Base-by-base conservation (phyloP, 2,797 vertebrate species). In the Cossypha dichroa region DNA sequence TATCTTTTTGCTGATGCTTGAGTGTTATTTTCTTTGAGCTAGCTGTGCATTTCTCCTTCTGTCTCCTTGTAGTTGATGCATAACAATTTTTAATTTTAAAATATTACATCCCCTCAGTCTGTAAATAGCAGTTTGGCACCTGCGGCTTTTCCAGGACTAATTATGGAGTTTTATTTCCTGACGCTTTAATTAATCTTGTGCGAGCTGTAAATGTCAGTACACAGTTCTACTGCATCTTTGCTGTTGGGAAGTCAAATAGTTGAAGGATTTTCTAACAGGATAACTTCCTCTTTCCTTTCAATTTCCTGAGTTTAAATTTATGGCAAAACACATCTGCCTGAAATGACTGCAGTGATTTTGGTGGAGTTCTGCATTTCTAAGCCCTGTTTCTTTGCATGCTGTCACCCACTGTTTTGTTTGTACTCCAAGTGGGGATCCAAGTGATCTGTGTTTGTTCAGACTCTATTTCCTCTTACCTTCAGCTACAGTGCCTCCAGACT, bases 161-260 rank as follows among this genome's bases (percentile, higher is more conserved):
- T 93, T 94, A 74, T 15, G 36, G 76, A 90, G 56, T 80, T 94
- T 93, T 90, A 80, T 70, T 90, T 92, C 78, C 75, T 94, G 92
- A 82, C 73, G 55, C 58, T 91, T 90, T 95, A 85, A 95, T 93
- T 91, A 93, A 82, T 86, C 70, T 90, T 82, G 6, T 68, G 38
- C 45, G 2, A 92, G 46, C 75, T 93, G 72, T 91, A 90, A 88
- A 90, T 92, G 67, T 90, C 88, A 95, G 36, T 70, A 89, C 82
- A 62, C 46, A 56, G 54, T 85, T 95, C 88, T 73, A 79, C 63
- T 62, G 43, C 55, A 15, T 77, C 68, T 83, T 80, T 88, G 52
- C 76, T 92, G 13, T 49, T 92, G 59, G 38, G 52, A 60, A 80
- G 46, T 64, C 41, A 85, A 87, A 33, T 15, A 78, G 33, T 45